Conservation (phyloP, 2,888 invertebrate genomes). For the Keiferia lycopersicella region DNA sequence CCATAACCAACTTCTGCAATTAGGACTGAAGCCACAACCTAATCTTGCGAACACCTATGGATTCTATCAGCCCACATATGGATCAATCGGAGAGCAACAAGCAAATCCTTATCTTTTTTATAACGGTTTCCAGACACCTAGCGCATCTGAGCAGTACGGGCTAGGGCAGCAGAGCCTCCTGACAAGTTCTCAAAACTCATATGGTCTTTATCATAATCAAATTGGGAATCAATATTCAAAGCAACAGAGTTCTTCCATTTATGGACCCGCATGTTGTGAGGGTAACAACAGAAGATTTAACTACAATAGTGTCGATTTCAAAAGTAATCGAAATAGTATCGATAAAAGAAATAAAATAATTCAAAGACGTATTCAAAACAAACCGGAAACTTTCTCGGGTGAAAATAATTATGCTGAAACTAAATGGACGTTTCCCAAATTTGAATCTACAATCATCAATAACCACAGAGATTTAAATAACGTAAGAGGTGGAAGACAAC, state of each 20-base stretch:
- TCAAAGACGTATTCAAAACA: conserved; percentile 62
- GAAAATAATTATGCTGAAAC: conserved; percentile 37
- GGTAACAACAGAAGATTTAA: conserved; percentile 28
- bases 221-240: neutral
- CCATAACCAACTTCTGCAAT: neutral
- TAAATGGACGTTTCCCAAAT: conserved; percentile 60
- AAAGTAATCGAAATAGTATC: neutral
- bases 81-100: neutral
- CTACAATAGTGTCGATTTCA: neutral
- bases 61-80: conserved; percentile 5
- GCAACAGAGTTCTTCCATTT: neutral
- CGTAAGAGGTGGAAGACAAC: conserved; percentile 36
- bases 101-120: neutral
- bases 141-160: conserved; percentile 2
- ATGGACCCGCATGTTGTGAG: conserved; percentile 42
- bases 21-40: neutral
- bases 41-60: neutral
- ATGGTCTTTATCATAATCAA: neutral
- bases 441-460: conserved; percentile 20
- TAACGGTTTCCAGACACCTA: neutral
- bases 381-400: conserved; percentile 43
- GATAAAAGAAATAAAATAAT: conserved; percentile 27
- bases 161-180: conserved; percentile 29
- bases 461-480: conserved; percentile 33
- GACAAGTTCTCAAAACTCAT: conserved; percentile 24